Base-by-base conservation (phyloP, 2,888 invertebrate species). In the Mermis nigrescens region DNA sequence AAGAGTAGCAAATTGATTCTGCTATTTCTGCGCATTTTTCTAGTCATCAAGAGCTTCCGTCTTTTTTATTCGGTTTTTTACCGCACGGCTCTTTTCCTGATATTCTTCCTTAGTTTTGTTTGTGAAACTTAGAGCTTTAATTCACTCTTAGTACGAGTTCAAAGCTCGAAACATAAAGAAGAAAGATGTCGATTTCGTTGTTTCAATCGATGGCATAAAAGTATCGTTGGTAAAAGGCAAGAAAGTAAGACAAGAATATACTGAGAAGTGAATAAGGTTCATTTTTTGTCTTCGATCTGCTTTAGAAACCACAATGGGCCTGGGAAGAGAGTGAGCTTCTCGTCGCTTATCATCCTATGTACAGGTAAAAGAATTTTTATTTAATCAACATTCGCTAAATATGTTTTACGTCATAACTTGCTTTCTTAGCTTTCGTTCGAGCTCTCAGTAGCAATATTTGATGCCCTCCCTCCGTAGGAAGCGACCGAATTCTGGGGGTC, bases 131-230 rank as follows among this genome's bases (percentile, higher is more conserved):
- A 48, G 12, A 4, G 46, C 61, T 61, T 67, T 63, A 64, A 66
- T 70, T 72, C 68, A 64, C 68, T 82, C 81, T 63, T 82, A 95
- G 92, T 92, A 92, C 77, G 95, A 98, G 77, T 95, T 92, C 80
- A 95, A 95, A 80, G 86, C 92, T 67, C 88, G 89, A 75, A 90
- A 89, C 59, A 85, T 91, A 73, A 94, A 94, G 79, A 98, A 98
- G 78, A 86, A 88, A 73, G 94, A 94, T 79, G 94, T 95, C 69
- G 85, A 85, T 61, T 81, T 98, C 65, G 86, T 88, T 68, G 84
- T 98, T 64, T 92, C 92, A 26, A 86, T 90, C 52, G 90, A 94
- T 66, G 95, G 95, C 27, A 86, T 95, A 62, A 84, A 85, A 74
- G 86, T 95, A 46, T 68, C 71, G 62, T 82, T 83, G 38, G 80